Base-by-base conservation (phyloP, 1,140 invertebrate genomes). In the Drosophila sturtevanti region DNA sequence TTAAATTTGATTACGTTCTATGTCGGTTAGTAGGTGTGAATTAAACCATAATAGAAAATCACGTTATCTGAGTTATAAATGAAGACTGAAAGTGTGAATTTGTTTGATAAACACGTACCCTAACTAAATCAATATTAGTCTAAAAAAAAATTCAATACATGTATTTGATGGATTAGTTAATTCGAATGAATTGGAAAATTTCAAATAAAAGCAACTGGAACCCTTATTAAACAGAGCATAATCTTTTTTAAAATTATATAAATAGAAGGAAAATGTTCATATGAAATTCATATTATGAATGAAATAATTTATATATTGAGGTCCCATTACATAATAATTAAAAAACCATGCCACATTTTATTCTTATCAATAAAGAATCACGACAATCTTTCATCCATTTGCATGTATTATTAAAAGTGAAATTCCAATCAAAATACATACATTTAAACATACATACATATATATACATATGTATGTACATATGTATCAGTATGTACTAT, bases 41-140 rank as follows among this genome's bases (percentile, higher is more conserved):
- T 75, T 77, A 64, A 70, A 63, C 4, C 14, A 56, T 31, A 74
- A 75, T 52, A 74, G 60, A 62, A 66, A 74, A 74, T 74, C 71
- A 68, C 63, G 71, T 51, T 72, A 74, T 73, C 70, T 73, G 9
- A 6, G 22, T 24, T 6, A 12, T 11, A 22, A 14, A 16, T 34
- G 11, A 35, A 63, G 41, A 63, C 59, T 14, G 44, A 34, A 44
- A 67, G 72, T 77, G 74, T 65, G 27, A 77, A 65, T 22, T 44
- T 12, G 0, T 34, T 11, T 18, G 21, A 2, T 10, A 35, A 41
- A 10, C 34, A 12, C 11, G 9, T 48, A 48, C 16, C 9, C 16
- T 11, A 48, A 10, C 18, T 21, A 48, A 48, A 48, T 21, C 41
- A 21, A 48, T 48, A 21, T 21, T 48, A 0, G 14, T 2, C 12